Conservation (phyloP, 2,113 vertebrate genomes). For the Nycticorax nycticorax region DNA sequence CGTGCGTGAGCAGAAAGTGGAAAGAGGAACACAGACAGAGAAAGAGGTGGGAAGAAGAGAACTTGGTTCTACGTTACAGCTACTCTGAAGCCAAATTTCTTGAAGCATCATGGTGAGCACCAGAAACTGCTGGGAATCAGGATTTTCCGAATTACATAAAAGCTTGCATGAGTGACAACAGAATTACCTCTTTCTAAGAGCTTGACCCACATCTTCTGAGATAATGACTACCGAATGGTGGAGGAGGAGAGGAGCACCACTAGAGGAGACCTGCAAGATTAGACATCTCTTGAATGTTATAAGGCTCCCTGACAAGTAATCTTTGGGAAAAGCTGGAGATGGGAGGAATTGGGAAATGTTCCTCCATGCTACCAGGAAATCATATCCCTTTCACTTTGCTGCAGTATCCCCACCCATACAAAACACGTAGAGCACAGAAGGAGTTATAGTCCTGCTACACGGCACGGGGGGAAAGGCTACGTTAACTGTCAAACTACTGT, state of each 20-base stretch:
- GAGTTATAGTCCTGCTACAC: not conserved
- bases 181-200: not conserved
- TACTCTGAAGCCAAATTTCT: not conserved
- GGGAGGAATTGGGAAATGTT: not conserved
- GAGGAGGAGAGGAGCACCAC: not conserved
- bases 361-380: not conserved
- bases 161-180: not conserved
- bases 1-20: accelerated
- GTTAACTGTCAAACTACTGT: constrained; percentile 38
- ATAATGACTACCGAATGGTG: not conserved
- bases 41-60: not conserved
- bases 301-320: not conserved
- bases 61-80: not conserved
- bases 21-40: not conserved
- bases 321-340: not conserved
- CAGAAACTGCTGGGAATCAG: not conserved
- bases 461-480: not conserved
- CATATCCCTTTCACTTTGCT: not conserved
- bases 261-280: too few relatives aligned
- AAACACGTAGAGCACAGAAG: not conserved
- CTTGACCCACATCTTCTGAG: not conserved
- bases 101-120: not conserved
- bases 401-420: not conserved
- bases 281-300: not conserved
- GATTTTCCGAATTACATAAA: not conserved